Evolutionary conservation across 2,888 invertebrate species (phyloP).

Genomic region (Tachina fera): DNA sequence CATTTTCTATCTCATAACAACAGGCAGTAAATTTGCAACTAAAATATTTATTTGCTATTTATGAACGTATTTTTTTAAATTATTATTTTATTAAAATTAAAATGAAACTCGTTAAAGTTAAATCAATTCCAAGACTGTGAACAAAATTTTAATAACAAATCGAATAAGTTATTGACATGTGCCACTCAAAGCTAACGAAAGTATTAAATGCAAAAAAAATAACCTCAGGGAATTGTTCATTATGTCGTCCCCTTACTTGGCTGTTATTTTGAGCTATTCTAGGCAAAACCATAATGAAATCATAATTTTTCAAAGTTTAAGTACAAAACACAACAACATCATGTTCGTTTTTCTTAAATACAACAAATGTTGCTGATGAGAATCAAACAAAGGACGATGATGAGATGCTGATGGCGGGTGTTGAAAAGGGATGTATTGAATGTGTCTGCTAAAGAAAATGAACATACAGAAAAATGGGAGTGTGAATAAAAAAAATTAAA

Average conservation of each 20-base stretch:
- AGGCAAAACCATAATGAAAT: slow-evolving; percentile 73
- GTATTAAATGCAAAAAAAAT: slow-evolving; percentile 36
- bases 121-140: slow-evolving; percentile 16
- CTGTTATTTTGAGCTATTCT: slow-evolving; percentile 5
- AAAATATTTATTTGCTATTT: too few relatives aligned
- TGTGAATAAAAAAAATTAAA: slow-evolving; percentile 73
- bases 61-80: too few relatives aligned
- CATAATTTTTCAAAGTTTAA: slow-evolving; percentile 74
- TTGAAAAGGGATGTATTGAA: slow-evolving; percentile 48
- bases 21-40: too few relatives aligned
- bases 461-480: neutral
- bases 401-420: slow-evolving; percentile 35
- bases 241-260: slow-evolving; percentile 22
- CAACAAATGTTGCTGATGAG: slow-evolving; percentile 22
- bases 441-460: slow-evolving; percentile 60
- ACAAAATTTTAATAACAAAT: slow-evolving; percentile 38
- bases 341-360: slow-evolving; percentile 41
- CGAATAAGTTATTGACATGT: slow-evolving; percentile 56
- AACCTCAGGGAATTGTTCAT: slow-evolving; percentile 56
- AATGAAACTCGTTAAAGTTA: neutral
- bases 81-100: neutral
- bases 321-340: slow-evolving; percentile 51
- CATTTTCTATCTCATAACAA: too few relatives aligned
- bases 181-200: slow-evolving; percentile 42
- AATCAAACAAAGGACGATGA: slow-evolving; percentile 9